These are phyloP conservation scores for Melanogrammus aeglefinus DNA, from an alignment of 2,797 vertebrate genomes.

Conservation along the genomic window DNA sequence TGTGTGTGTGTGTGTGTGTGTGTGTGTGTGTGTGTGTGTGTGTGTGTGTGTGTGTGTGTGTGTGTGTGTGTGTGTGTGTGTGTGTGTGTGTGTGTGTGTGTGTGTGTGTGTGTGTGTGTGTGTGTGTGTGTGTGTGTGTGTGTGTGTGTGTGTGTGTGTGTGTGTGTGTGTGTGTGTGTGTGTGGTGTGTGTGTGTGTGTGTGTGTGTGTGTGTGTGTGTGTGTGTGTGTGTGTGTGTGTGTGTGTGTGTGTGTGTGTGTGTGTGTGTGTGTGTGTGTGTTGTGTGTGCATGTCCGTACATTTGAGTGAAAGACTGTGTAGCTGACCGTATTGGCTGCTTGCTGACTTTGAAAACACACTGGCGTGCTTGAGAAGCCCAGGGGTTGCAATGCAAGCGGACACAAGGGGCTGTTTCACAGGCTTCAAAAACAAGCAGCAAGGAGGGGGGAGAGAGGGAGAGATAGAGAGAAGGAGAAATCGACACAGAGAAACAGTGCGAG, in stretches of 20 bases:
- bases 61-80: not conserved
- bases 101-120: not conserved
- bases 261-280: not conserved
- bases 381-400: conserved; percentile 59
- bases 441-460: conserved; percentile 11
- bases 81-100: not conserved
- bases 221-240: not conserved
- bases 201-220: not conserved
- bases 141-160: not conserved
- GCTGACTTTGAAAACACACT: conserved; percentile 56
- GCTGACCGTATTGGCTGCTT: not conserved
- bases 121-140: not conserved
- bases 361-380: conserved; percentile 68
- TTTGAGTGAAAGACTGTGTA: not conserved
- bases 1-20: conserved; percentile 9
- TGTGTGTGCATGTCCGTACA: not conserved
- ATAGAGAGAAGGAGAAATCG: not conserved
- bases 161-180: not conserved
- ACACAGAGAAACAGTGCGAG: not conserved
- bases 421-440: conserved; percentile 58
- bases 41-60: not conserved
- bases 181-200: conserved; percentile 4
- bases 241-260: not conserved
- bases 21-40: conserved; percentile 2
- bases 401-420: conserved; percentile 71